These are phyloP conservation scores for Anarrhichthys ocellatus DNA, from an alignment of 2,113 vertebrate species.

Conservation along the genomic window DNA sequence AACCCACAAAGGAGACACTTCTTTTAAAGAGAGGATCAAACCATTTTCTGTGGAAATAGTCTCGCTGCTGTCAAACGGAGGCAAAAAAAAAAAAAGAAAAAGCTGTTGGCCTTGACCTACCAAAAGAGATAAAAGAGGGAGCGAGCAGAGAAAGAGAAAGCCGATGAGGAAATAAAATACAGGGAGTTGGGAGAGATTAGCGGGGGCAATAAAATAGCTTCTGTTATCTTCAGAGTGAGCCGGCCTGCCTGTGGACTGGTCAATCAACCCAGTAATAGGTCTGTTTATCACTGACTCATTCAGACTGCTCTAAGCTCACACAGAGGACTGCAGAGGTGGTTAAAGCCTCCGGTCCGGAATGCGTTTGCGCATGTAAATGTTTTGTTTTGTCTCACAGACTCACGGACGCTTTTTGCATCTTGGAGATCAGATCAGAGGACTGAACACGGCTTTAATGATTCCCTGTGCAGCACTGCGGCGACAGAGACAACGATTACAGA, in stretches of 20 bases:
- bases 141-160: slow-evolving; percentile 22
- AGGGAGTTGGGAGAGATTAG: slow-evolving; percentile 66
- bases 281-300: slow-evolving; percentile 65
- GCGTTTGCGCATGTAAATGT: slow-evolving; percentile 24
- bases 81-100: slow-evolving; percentile 32
- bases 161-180: slow-evolving; percentile 55
- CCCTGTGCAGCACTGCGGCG: not conserved
- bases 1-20: not conserved
- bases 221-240: slow-evolving; percentile 67
- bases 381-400: slow-evolving; percentile 6
- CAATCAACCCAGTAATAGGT: slow-evolving; percentile 70
- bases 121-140: slow-evolving; percentile 42
- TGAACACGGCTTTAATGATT: slow-evolving; percentile 26
- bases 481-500: not conserved
- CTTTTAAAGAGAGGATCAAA: slow-evolving; percentile 38
- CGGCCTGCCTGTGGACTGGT: slow-evolving; percentile 56
- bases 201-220: slow-evolving; percentile 68
- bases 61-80: slow-evolving; percentile 30
- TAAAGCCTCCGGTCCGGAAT: slow-evolving; percentile 1
- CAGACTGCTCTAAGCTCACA: slow-evolving; percentile 28
- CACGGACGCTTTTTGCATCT: slow-evolving; percentile 3
- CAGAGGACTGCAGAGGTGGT: slow-evolving; percentile 12
- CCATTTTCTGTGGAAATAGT: slow-evolving; percentile 42
- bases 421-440: slow-evolving; percentile 30
- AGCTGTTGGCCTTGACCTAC: slow-evolving; percentile 69